Evolutionary conservation across 2,797 vertebrate species (phyloP).

Genomic region (Typhlichthys eigenmanni): DNA sequence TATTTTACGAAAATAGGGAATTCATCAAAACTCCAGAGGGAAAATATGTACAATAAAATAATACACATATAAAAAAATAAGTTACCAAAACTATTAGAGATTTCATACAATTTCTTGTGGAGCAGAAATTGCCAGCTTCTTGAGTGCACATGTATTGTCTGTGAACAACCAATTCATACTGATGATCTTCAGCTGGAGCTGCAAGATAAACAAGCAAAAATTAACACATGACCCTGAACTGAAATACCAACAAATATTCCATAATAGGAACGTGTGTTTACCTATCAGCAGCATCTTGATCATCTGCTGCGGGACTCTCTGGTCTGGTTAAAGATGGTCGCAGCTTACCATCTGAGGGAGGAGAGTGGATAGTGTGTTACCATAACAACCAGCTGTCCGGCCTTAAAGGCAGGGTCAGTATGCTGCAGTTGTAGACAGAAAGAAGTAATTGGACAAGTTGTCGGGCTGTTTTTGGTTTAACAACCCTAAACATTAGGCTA

Average conservation of each 20-base stretch:
- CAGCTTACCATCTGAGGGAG: constrained; percentile 64
- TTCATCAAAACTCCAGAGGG: background rate
- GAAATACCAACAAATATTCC: background rate
- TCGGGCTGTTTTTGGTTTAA: too few relatives aligned
- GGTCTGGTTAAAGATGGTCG: constrained; percentile 48
- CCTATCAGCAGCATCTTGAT: constrained; percentile 66
- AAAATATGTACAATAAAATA: constrained; percentile 46
- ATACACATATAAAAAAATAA: constrained; percentile 65
- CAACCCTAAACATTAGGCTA: too few relatives aligned
- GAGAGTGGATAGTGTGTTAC: background rate
- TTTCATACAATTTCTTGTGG: constrained; percentile 24
- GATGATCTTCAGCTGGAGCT: constrained; percentile 64
- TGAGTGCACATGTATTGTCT: constrained; percentile 35
- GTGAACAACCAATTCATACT: background rate
- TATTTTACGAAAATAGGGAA: constrained; percentile 3
- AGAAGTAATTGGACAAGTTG: too few relatives aligned
- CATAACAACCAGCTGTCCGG: background rate
- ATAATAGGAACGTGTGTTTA: constrained; percentile 20
- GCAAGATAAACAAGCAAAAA: constrained; percentile 17
- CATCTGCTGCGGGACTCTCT: constrained; percentile 41
- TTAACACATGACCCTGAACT: background rate
- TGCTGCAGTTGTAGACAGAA: too few relatives aligned
- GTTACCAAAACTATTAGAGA: constrained; percentile 54
- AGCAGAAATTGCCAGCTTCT: constrained; percentile 21
- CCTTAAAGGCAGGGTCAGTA: background rate